phyloP scores from a whole-genome alignment of 2,888 invertebrate species.

The Monochamus alternatus region DNA sequence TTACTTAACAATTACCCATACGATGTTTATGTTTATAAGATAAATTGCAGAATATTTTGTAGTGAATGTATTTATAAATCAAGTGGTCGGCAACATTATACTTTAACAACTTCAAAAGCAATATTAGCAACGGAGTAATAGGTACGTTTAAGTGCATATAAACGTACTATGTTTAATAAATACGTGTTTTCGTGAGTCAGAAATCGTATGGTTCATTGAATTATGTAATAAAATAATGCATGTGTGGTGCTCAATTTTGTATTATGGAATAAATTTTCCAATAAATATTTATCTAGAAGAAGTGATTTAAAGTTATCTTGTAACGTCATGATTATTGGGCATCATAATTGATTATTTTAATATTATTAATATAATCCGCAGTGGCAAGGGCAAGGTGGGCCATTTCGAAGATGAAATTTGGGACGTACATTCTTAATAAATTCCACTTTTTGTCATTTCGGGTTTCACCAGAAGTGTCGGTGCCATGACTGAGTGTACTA shows the following conservation, averaged over 20 bases:
- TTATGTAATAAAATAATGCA: neutral
- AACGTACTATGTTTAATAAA: neutral
- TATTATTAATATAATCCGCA: no score
- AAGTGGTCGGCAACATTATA: neutral
- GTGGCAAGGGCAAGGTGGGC: no score
- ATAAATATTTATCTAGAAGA: no score
- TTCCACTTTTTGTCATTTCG: no score
- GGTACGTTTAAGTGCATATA: neutral
- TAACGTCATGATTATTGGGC: no score
- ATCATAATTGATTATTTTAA: no score
- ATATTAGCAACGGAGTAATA: neutral
- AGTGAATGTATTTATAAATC: neutral
- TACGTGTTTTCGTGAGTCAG: neutral
- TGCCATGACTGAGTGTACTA: no score
- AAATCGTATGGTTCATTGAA: conserved; percentile 8
- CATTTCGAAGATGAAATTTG: no score
- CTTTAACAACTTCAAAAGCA: neutral
- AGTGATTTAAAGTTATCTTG: no score
- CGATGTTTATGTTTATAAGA: neutral
- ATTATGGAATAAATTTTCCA: no score
- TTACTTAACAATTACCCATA: neutral
- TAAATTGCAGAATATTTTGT: neutral
- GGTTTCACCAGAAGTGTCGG: no score
- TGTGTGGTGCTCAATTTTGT: neutral
- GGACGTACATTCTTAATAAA: no score